Evolutionary conservation across 2,113 vertebrate species (phyloP).

Genomic region (Fregetta grallaria): DNA sequence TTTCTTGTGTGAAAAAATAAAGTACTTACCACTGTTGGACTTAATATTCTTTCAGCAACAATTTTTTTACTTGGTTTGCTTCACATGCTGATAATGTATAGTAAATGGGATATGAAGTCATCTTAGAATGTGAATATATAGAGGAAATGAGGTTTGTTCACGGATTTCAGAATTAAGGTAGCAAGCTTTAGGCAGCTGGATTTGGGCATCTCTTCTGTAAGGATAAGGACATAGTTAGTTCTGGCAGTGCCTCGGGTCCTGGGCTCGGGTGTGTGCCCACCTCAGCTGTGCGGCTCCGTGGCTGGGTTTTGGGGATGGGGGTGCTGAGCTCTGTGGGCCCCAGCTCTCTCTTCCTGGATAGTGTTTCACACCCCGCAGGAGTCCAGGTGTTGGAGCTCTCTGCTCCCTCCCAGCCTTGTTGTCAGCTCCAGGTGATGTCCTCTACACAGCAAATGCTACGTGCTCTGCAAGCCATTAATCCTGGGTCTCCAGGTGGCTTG

Average conservation of each 20-base stretch:
- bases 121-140: neutral
- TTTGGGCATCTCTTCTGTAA: neutral
- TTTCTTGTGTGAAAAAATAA: neutral
- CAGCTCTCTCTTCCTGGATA: neutral
- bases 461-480: neutral
- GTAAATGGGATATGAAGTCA: neutral
- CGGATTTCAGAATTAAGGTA: neutral
- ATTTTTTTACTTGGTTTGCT: neutral
- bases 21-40: neutral
- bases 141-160: neutral
- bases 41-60: neutral
- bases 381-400: neutral
- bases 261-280: rapidly evolving
- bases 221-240: rapidly evolving
- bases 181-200: neutral
- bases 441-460: neutral
- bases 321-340: neutral
- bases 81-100: neutral
- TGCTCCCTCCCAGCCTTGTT: neutral
- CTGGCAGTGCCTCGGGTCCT: neutral
- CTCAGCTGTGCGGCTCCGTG: rapidly evolving
- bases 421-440: neutral
- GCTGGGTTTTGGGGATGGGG: neutral
- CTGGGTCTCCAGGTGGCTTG: neutral
- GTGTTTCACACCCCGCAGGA: rapidly evolving